Percentiles rank a stretch among this genome's conserved stretches.
Conservation (phyloP, 2,888 invertebrate genomes). For the Chrysodeixis includens region DNA sequence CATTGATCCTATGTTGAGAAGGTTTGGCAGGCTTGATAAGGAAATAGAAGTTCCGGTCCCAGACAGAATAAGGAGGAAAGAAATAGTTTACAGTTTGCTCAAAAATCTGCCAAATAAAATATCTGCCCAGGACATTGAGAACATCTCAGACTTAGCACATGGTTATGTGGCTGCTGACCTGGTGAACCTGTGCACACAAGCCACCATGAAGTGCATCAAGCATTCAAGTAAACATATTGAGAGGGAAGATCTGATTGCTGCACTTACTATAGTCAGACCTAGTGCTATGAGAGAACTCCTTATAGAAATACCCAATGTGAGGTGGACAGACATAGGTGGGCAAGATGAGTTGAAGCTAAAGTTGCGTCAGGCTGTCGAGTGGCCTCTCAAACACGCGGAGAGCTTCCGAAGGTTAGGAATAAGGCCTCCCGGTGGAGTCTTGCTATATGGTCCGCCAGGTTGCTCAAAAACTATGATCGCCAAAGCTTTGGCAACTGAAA, state of each 20-base stretch:
- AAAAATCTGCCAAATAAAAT: constrained; percentile 88
- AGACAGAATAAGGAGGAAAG: constrained; percentile 90
- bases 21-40: constrained; percentile 94
- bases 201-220: constrained; percentile 90
- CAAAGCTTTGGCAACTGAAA: constrained; percentile 98
- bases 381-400: constrained; percentile 96
- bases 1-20: constrained; percentile 92
- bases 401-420: constrained; percentile 95
- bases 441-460: constrained; percentile 99
- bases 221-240: constrained; percentile 73
- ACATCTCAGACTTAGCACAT: constrained; percentile 93
- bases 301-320: constrained; percentile 96
- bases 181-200: constrained; percentile 93
- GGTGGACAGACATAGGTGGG: constrained; percentile 98
- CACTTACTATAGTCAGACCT: constrained; percentile 93
- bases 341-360: constrained; percentile 95
- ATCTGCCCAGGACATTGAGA: constrained; percentile 87
- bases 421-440: constrained; percentile 95
- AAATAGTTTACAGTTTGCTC: constrained; percentile 92
- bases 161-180: constrained; percentile 98
- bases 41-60: constrained; percentile 95
- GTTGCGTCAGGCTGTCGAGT: constrained; percentile 96
- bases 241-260: constrained; percentile 90
- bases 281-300: constrained; percentile 97
- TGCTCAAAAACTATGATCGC: constrained; percentile 99